These are phyloP conservation scores for Apostichopus leukothele DNA, from an alignment of 53 echinoderm and acorn worm species.

Conservation along the genomic window DNA sequence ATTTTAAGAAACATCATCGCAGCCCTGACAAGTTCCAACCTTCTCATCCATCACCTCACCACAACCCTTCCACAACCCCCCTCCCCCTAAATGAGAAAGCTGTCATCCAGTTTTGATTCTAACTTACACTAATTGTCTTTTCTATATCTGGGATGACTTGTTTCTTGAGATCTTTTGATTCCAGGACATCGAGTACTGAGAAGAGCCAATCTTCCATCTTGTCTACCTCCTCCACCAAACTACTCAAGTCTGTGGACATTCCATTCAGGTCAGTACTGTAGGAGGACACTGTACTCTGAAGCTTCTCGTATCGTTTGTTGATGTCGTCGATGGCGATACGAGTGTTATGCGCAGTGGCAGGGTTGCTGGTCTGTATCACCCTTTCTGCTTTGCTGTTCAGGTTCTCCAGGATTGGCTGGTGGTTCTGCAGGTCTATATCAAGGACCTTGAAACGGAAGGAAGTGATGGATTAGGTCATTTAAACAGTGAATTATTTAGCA, in stretches of 20 bases:
- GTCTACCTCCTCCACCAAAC: constrained; percentile 85
- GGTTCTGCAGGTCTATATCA: constrained; percentile 80
- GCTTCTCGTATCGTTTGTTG: constrained; percentile 74
- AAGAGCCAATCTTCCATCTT: constrained; percentile 96
- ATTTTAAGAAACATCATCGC: too few relatives aligned
- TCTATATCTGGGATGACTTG: constrained; percentile 87
- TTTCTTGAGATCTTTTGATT: constrained; percentile 91
- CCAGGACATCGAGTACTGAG: constrained; percentile 85
- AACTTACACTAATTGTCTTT: constrained; percentile 71
- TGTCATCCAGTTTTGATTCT: too few relatives aligned
- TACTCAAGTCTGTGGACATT: constrained; percentile 73
- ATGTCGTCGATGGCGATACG: constrained; percentile 72
- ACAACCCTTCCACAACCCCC: too few relatives aligned
- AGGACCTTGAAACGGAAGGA: constrained; percentile 57
- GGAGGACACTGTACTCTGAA: constrained; percentile 46
- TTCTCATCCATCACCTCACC: too few relatives aligned
- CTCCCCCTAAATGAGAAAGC: too few relatives aligned
- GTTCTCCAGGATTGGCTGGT: constrained; percentile 73
- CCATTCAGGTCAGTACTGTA: constrained; percentile 76
- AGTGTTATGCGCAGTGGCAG: constrained; percentile 80
- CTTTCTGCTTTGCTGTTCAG: constrained; percentile 72
- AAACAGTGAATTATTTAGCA: constrained; percentile 23
- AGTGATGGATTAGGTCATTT: too few relatives aligned
- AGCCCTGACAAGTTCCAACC: too few relatives aligned
- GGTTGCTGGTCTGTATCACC: constrained; percentile 72